A percentile compares a stretch with the other conserved stretches of the same genome.
These are phyloP conservation scores for Pteromalus puparum DNA, from an alignment of 1,140 invertebrate species.

Conservation along the genomic window DNA sequence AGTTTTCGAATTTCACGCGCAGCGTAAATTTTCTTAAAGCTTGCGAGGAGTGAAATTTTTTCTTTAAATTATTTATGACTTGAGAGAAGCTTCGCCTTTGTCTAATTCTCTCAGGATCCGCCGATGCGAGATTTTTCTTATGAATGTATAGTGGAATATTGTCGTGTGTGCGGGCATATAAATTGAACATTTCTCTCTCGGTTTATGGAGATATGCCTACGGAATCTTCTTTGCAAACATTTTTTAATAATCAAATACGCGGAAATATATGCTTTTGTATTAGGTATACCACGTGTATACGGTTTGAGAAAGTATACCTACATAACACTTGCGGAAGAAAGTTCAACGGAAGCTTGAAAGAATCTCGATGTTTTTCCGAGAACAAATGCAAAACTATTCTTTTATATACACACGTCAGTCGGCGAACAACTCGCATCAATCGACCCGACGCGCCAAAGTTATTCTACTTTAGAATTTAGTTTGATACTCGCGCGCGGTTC, in stretches of 20 bases:
- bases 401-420: not conserved
- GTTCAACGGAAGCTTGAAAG: no score
- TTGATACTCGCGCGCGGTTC: not conserved
- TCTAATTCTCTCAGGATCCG: not conserved
- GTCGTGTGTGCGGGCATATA: not conserved
- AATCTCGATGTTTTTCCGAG: not conserved
- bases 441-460: not conserved
- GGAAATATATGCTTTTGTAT: no score
- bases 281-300: no score
- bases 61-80: constrained; percentile 21
- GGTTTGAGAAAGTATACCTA: no score
- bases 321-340: not conserved
- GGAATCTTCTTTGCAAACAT: not conserved
- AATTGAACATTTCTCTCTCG: not conserved
- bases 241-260: not conserved
- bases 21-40: constrained; percentile 24
- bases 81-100: not conserved
- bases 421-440: not conserved
- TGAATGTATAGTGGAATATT: not conserved
- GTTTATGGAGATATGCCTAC: not conserved
- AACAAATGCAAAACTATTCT: not conserved
- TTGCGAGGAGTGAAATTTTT: not conserved
- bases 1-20: not conserved
- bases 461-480: not conserved
- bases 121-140: not conserved